A percentile compares a stretch with the other conserved stretches of the same genome.
Evolutionary conservation across 2,113 vertebrate species (phyloP).

Genomic region (Ariopsis seemanni): DNA sequence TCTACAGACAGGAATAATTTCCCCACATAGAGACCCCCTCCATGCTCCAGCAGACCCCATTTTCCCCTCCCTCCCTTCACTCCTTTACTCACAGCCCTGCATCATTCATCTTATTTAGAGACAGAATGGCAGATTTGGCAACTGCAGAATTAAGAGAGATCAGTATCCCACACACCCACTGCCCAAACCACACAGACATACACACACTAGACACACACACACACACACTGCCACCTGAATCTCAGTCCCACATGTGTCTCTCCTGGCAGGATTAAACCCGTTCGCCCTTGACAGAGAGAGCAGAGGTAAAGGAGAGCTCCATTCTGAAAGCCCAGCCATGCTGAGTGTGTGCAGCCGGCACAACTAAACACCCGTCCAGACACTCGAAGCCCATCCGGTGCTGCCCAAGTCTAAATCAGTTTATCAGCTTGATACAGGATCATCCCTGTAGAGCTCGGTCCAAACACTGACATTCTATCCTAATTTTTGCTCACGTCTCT

Average conservation of each 20-base stretch:
- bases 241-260: conserved; percentile 24
- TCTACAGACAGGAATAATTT: conserved; percentile 17
- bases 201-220: not conserved
- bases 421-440: conserved; percentile 22
- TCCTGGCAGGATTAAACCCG: conserved; percentile 28
- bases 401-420: conserved; percentile 2
- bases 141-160: conserved; percentile 53
- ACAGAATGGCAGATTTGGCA: conserved; percentile 45
- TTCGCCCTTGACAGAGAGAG: conserved; percentile 44
- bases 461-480: conserved; percentile 15
- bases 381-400: not conserved
- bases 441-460: conserved; percentile 11
- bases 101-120: conserved; percentile 55
- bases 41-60: not conserved
- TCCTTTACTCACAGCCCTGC: conserved; percentile 30
- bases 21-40: conserved; percentile 10
- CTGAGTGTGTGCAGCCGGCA: conserved; percentile 18
- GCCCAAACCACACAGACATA: not conserved
- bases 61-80: not conserved
- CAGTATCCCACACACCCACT: conserved; percentile 39
- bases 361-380: not conserved
- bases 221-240: not conserved
- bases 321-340: conserved; percentile 31
- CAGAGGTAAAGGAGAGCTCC: not conserved
- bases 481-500: conserved; percentile 1